phyloP scores from a whole-genome alignment of 2,888 invertebrate genomes.

The Hyalella azteca region DNA sequence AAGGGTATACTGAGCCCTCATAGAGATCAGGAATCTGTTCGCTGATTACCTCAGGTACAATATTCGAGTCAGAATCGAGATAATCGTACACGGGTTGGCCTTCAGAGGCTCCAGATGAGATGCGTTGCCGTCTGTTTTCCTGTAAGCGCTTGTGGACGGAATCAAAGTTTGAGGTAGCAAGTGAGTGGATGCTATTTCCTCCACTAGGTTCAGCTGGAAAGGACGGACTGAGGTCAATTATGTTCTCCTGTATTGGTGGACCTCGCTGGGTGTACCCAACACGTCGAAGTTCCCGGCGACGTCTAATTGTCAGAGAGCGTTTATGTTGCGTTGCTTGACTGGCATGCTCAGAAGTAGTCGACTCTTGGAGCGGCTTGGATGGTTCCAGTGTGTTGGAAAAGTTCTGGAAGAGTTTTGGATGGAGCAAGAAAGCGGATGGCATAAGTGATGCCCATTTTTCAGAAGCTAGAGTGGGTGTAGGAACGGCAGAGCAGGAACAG shows the following conservation, averaged over 20 bases:
- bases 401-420: neutral
- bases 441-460: neutral
- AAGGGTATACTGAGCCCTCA: neutral
- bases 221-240: constrained; percentile 10
- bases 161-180: neutral
- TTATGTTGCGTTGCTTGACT: neutral
- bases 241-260: neutral
- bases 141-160: neutral
- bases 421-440: neutral
- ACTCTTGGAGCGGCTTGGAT: neutral
- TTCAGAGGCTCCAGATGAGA: neutral
- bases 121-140: neutral
- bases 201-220: neutral
- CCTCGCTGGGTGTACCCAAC: neutral
- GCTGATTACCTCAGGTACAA: constrained; percentile 6
- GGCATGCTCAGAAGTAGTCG: neutral
- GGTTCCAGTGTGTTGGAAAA: neutral
- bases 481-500: constrained; percentile 1
- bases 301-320: neutral
- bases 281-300: neutral
- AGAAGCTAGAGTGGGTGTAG: neutral
- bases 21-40: constrained; percentile 26
- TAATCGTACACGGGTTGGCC: neutral
- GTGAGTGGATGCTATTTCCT: neutral
- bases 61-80: neutral